Evolutionary conservation across 1,140 invertebrate genomes (phyloP), one percentile per base, ranked within the genome.

Genomic region (Aphelenchoides avenae): DNA sequence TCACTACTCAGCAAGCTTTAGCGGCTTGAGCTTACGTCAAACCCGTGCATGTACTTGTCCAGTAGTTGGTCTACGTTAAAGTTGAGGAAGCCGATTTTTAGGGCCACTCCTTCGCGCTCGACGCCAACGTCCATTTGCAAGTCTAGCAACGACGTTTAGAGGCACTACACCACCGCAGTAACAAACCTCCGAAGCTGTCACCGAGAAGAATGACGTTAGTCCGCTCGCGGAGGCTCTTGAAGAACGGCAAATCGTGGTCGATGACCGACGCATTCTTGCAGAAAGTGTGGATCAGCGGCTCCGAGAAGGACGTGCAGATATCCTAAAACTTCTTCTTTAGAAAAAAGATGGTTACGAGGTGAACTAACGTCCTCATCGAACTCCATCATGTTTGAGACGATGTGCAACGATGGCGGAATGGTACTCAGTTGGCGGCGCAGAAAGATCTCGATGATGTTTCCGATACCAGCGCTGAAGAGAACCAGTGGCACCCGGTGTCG

Each of bases 1-100:
- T 78, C 85, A 82, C 67, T 87, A 92, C 22, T 81, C 79, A 0
- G 82, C 77, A 20, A 91, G 77, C 68, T 84, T 85, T 26, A 83
- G 83, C 27, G 87, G 85, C 27, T 83, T 78, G 84, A 86, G 70
- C 53, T n/a, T 44, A 33, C 13, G 39, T 60, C 57, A 33, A 52
- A 63, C 20, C 67, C 67, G 20, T 68, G 63, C 36, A 64, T 37
- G 53, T 74, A 74, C 31, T 61, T 55, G 2, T 68, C 52, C 7
- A 66, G 24, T 18, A 71, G 49, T 15, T 24, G 33, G 33, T 66
- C 64, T 27, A 78, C 76, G 67, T 89, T 85, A 43, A 87, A 84
- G 70, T 89, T 92, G 0, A 95, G 82, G 77, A 91, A 95, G 26
- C 91, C 91, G 67, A 96, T 88, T 80, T 89, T 91, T 1, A 96